Evolutionary conservation across 1,140 invertebrate species (phyloP), one percentile per base, ranked within the genome.

Genomic region (Bradysia coprophila): DNA sequence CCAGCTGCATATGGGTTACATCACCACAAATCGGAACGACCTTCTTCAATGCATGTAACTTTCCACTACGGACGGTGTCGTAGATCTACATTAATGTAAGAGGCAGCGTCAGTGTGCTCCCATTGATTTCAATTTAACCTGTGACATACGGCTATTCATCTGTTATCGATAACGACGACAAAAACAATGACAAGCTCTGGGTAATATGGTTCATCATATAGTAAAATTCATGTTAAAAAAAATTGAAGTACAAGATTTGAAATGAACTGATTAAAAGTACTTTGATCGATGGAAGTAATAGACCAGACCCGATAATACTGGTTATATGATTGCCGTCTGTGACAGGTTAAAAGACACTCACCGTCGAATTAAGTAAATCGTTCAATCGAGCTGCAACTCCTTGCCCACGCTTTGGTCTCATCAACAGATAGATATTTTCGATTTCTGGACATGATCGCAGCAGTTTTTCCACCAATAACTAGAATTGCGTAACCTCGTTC

Each of bases 401-500:
- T 54, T 84, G 76, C 4, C 81, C 79, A 41, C 73, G 73, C 57
- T 91, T 91, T 5, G 75, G 72, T 55, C 87, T 67, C 62, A 91
- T 75, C 36, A 92, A 66, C 31, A 90, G 60, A 59, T 85, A 88
- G 44, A 93, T 75, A 37, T 71, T 75, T 45, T 75, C 75, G 31
- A 93, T 69, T 15, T 77, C 76, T 1, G 82, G 80, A 65, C 87
- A 92, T 21, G 82, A 85, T 47, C 81, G 67, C 9, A 93, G 62
- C 2, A 93, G 56, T 53, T 91, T 88, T 57, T 92, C 87, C 4
- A 92, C 76, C 33, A 93, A 64, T 4, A 90, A 79, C 69, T 86
- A 44, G 6, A 52, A 46, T 22, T 31, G 28, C n/a, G n/a, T n/a
- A 31, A n/a, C n/a, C n/a, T n/a, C n/a, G n/a, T n/a, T n/a, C n/a